Conservation (phyloP, 2,797 vertebrate species). For the Gouania willdenowi region DNA sequence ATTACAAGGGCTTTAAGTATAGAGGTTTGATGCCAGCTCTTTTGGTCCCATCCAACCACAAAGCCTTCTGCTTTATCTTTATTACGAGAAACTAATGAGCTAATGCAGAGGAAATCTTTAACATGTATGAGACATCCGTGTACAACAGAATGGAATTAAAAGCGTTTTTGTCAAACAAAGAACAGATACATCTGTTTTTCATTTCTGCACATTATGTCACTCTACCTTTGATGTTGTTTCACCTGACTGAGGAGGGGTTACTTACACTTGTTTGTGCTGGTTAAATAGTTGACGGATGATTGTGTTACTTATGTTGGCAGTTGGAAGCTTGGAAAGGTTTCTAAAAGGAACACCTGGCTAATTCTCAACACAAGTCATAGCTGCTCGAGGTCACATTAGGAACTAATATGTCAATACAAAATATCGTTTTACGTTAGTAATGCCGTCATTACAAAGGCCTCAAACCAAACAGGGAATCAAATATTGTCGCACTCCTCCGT, state of each 20-base stretch:
- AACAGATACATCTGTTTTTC: slow-evolving; percentile 50
- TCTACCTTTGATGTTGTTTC: slow-evolving; percentile 41
- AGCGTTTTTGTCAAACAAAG: slow-evolving; percentile 41
- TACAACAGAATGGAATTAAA: slow-evolving; percentile 42
- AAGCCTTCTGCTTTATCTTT: slow-evolving; percentile 18
- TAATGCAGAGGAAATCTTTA: slow-evolving; percentile 44
- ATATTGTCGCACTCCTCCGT: slow-evolving; percentile 12
- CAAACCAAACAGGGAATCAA: slow-evolving; percentile 5
- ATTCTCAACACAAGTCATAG: slow-evolving; percentile 67
- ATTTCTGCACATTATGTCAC: slow-evolving; percentile 46
- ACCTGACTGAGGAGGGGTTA: slow-evolving; percentile 32
- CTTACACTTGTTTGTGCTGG: slow-evolving; percentile 41
- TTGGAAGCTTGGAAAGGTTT: slow-evolving; percentile 70
- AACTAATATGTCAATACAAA: slow-evolving; percentile 6
- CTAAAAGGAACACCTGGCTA: slow-evolving; percentile 75
- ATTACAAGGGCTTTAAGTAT: slow-evolving; percentile 28
- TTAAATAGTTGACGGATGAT: slow-evolving; percentile 40
- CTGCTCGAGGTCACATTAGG: slow-evolving; percentile 62
- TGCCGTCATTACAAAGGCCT: no score
- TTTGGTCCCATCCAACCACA: slow-evolving; percentile 6
- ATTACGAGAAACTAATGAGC: slow-evolving; percentile 39
- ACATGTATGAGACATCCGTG: slow-evolving; percentile 24
- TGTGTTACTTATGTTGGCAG: slow-evolving; percentile 53
- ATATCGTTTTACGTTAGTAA: no score
- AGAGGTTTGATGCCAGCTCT: slow-evolving; percentile 19